Conservation (phyloP, 1,140 invertebrate species). For the Oryzaephilus surinamensis region DNA sequence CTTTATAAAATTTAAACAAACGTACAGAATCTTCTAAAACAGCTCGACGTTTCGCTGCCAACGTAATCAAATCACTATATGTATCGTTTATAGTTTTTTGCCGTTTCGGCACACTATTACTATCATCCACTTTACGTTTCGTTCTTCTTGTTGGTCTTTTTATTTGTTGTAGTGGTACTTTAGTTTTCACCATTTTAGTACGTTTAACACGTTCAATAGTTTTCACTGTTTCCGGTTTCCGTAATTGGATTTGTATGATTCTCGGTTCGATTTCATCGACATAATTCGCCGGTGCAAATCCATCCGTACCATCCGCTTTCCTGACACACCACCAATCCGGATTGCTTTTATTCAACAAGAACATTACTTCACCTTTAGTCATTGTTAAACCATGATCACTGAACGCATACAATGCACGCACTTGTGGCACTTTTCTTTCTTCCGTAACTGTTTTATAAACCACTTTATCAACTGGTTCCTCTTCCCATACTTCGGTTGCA, state of each 20-base stretch:
- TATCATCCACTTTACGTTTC: constrained; percentile 47
- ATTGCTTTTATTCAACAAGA: constrained; percentile 90
- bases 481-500: constrained; percentile 83
- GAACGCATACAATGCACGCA: constrained; percentile 82
- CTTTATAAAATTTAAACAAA: constrained; percentile 89
- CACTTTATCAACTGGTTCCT: constrained; percentile 75
- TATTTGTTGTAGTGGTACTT: constrained; percentile 60
- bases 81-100: constrained; percentile 70
- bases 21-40: constrained; percentile 87
- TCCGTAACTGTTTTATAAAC: constrained; percentile 78
- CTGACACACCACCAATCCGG: constrained; percentile 97
- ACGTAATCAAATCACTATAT: constrained; percentile 69
- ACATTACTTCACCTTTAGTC: constrained; percentile 87
- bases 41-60: constrained; percentile 66
- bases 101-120: constrained; percentile 72
- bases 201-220: constrained; percentile 80
- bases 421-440: constrained; percentile 79
- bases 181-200: constrained; percentile 76
- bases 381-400: constrained; percentile 89
- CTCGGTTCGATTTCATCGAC: constrained; percentile 87
- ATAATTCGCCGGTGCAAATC: constrained; percentile 97
- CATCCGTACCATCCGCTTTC: constrained; percentile 82
- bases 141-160: constrained; percentile 40
- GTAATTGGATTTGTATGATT: constrained; percentile 70
- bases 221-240: constrained; percentile 69